Conservation (phyloP, 2,888 invertebrate genomes). For the Mimumesa dahlbomi region DNA sequence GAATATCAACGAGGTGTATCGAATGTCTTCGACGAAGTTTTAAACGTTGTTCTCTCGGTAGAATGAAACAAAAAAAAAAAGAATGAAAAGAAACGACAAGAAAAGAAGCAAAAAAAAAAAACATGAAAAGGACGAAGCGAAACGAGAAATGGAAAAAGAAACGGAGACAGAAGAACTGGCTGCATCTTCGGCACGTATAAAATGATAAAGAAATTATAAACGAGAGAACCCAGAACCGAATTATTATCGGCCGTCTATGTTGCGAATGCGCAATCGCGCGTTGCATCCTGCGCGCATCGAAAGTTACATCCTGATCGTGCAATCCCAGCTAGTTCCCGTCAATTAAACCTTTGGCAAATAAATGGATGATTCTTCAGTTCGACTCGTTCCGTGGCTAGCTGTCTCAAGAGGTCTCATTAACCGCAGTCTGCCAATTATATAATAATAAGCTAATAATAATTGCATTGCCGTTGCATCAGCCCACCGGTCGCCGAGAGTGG, state of each 20-base stretch:
- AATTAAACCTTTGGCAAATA: conserved; percentile 76
- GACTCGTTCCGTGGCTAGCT: conserved; percentile 66
- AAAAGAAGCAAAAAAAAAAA: too few species aligned
- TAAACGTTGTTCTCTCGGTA: too few species aligned
- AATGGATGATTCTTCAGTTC: conserved; percentile 74
- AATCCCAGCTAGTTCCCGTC: conserved; percentile 69
- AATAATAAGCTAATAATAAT: conserved; percentile 80
- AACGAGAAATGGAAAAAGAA: neutral
- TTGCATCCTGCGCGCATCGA: conserved; percentile 20
- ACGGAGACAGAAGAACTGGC: neutral
- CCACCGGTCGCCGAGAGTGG: conserved; percentile 69
- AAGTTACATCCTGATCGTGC: conserved; percentile 35
- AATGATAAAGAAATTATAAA: conserved; percentile 8
- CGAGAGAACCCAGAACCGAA: conserved; percentile 2
- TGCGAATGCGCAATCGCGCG: conserved; percentile 19
- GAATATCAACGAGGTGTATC: conserved; percentile 8
- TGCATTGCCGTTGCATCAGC: conserved; percentile 76
- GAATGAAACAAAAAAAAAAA: too few species aligned
- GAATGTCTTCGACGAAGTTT: neutral
- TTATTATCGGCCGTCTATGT: conserved; percentile 21
- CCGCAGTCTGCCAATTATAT: conserved; percentile 77
- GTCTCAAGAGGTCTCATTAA: conserved; percentile 79
- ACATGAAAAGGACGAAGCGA: too few species aligned
- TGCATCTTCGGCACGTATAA: neutral
- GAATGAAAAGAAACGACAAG: too few species aligned